Base-by-base conservation (phyloP, 2,113 vertebrate genomes). In the Spheniscus mendiculus region DNA sequence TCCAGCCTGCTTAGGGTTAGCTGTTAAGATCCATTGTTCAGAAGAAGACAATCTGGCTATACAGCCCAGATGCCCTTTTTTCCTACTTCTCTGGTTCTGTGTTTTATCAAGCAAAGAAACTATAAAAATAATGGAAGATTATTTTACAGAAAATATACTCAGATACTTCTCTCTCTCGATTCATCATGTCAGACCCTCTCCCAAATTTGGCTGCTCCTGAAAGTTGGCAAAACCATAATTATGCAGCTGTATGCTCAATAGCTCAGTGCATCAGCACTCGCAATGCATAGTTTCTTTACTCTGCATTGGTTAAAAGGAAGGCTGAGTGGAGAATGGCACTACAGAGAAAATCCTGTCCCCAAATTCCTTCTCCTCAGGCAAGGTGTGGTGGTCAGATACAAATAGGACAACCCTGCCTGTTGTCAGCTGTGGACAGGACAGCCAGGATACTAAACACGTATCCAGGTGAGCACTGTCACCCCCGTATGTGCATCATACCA, bases 101-200 rank as follows among this genome's bases (percentile, higher is more conserved):
- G 7, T 83, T 89, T 81, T 45, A 81, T 71, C 42, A 88, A 93
- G 58, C 25, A 80, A 85, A 93, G 22, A 81, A 90, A 52, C 11
- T 27, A 77, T 13, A 62, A 73, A 83, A 90, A 72, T 44, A 84
- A 62, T 8, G 72, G 17, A 55, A 65, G 4, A 77, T 42, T 69
- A 61, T 73, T 93, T 93, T 70, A 66, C 42, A 90, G 42, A 71
- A 91, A 90, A 92, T 53, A 67, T 12, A 59, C 26, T 55, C 27
- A 15, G 42, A 55, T 45, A 63, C 29, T 85, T 42, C 15, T 83
- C n/a, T 76, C 19, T 65, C 55, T 77, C 4, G 1, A 6, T 77
- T 78, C 23, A 66, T 36, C 12, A 1, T 82, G 30, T 50, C 74
- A 83, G 62, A 59, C 17, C 20, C 22, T 55, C 45, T 77, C 69